phyloP scores from a whole-genome alignment of 2,113 vertebrate genomes.

The Stegostoma tigrinum region DNA sequence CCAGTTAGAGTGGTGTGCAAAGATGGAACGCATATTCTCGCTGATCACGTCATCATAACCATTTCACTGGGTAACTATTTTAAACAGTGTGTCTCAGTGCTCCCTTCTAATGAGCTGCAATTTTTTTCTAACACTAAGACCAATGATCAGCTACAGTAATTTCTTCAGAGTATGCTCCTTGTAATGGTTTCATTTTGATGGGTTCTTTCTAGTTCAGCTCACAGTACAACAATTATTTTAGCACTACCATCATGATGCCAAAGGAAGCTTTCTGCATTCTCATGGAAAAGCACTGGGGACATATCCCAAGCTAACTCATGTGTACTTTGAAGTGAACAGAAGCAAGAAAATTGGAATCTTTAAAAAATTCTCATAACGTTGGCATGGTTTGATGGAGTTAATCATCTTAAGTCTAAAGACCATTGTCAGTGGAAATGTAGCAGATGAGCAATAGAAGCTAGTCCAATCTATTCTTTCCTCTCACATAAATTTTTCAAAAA shows the following conservation, averaged over 20 bases:
- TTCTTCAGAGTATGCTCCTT: background rate
- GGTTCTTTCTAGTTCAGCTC: background rate
- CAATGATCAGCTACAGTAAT: background rate
- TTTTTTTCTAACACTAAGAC: background rate
- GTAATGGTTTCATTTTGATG: background rate
- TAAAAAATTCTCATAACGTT: no score
- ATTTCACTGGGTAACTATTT: slow-evolving; percentile 44
- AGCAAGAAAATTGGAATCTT: background rate
- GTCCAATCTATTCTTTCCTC: background rate
- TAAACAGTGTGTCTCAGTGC: background rate
- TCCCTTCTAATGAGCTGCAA: background rate
- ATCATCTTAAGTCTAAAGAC: background rate
- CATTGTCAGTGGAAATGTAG: background rate
- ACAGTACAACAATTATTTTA: background rate
- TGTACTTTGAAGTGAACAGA: background rate
- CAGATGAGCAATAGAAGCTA: background rate
- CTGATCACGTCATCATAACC: slow-evolving; percentile 47
- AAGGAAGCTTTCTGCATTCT: background rate
- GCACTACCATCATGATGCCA: background rate
- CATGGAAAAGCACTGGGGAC: background rate
- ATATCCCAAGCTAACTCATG: background rate
- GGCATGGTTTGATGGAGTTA: background rate
- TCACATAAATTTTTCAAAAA: background rate
- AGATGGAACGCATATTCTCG: slow-evolving; percentile 43
- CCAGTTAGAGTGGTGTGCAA: slow-evolving; percentile 44